Evolutionary conservation across 2,113 vertebrate species (phyloP), one percentile per base, ranked within the genome.

Genomic region (Strix aluco): DNA sequence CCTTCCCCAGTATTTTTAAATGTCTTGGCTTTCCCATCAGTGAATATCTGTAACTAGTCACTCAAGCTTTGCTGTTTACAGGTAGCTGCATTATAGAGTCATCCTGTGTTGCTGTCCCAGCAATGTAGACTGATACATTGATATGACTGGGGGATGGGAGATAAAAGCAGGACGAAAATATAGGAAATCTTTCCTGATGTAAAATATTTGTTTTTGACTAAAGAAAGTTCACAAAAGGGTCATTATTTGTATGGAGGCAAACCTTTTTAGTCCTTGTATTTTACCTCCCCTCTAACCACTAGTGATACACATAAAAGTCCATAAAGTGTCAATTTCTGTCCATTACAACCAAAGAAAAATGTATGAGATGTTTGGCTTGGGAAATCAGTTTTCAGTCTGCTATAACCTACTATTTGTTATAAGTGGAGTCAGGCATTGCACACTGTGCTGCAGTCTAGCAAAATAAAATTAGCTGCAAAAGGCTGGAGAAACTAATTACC

Each of bases 341-440:
- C 86, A 66, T 89, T 94, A 66, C 5, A 91, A 81, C 57, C 15
- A 80, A 87, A 90, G 46, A 40, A 88, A 95, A 89, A 79, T 10
- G 12, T 65, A 67, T 72, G 77, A 83, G 57, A 62, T 58, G 14
- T 74, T 97, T 92, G 92, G 34, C 57, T 86, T 92, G 89, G 89
- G 91, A 93, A 96, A 96, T 92, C 29, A 74, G 26, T 81, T 90
- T 95, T 96, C 74, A 65, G 61, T 78, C 66, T 94, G 63, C 87
- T 78, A 18, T 78, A 95, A 95, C 44, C 34, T 87, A 66, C 20
- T 87, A 25, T 74, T 95, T 91, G 51, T 89, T 91, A 30, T 34
- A 75, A 77, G 67, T 74, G 49, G 75, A 95, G 55, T 73, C 63
- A 5, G 1, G 23, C 30, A 57, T 42, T 69, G 25, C 38, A 62